Percentiles rank a stretch among this genome's conserved stretches.
Evolutionary conservation across 2,888 invertebrate species (phyloP).

Genomic region (Thereva unica): DNA sequence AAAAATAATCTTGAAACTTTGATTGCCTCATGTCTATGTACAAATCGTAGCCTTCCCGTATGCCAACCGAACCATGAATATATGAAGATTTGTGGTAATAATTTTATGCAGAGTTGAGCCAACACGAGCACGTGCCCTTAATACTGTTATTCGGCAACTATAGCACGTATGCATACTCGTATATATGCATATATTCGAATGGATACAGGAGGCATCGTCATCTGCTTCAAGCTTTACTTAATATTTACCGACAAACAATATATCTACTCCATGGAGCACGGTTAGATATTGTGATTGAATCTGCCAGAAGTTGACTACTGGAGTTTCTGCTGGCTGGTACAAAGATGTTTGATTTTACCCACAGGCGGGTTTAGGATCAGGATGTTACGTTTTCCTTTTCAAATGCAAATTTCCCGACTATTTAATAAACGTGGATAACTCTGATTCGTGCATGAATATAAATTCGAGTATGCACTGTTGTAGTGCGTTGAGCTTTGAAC

Average conservation of each 20-base stretch:
- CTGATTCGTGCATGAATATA: constrained; percentile 33
- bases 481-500: constrained; percentile 15
- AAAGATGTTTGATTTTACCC: constrained; percentile 33
- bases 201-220: constrained; percentile 21
- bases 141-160: no score
- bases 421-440: constrained; percentile 34
- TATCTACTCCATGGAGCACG: constrained; percentile 11
- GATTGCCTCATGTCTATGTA: no score
- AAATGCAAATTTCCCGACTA: constrained; percentile 35
- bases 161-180: no score
- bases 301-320: constrained; percentile 6
- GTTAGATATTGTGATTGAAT: constrained; percentile 1
- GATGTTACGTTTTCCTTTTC: constrained; percentile 34
- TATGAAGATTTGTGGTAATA: no score
- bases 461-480: constrained; percentile 28
- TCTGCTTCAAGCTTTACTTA: constrained; percentile 21
- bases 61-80: no score
- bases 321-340: not conserved
- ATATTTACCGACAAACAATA: constrained; percentile 32
- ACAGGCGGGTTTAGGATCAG: constrained; percentile 15
- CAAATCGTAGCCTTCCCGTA: no score
- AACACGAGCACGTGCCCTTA: no score
- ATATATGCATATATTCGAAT: constrained; percentile 3
- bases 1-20: no score
- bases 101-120: no score